Conservation (phyloP, 2,888 invertebrate genomes). For the Liposcelis brunnea region DNA sequence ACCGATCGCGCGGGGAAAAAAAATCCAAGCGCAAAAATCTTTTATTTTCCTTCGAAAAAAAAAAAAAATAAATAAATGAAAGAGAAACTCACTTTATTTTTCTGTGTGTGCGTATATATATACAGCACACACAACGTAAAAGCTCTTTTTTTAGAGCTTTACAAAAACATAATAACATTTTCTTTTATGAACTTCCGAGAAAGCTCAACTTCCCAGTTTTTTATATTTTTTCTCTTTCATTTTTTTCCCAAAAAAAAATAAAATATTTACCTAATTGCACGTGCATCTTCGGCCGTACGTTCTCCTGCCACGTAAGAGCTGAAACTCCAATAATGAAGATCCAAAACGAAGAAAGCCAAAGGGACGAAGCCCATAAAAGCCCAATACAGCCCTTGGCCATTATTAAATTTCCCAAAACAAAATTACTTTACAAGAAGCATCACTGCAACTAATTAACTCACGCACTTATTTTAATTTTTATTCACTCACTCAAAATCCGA, state of each 20-base stretch:
- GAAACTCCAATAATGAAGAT: constrained; percentile 20
- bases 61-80: too few species aligned
- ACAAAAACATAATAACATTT: too few species aligned
- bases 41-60: too few species aligned
- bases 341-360: constrained; percentile 10
- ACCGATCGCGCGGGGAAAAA: too few species aligned
- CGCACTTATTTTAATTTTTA: too few species aligned
- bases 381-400: neutral
- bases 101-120: too few species aligned
- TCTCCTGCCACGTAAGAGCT: constrained; percentile 71
- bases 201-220: neutral
- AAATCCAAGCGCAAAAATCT: too few species aligned
- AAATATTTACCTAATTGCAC: constrained; percentile 69
- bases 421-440: neutral
- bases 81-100: too few species aligned
- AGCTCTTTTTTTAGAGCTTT: too few species aligned
- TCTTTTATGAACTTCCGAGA: too few species aligned
- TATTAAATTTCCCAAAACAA: neutral
- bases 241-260: neutral
- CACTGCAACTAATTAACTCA: neutral
- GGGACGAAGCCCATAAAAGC: neutral
- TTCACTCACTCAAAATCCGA: too few species aligned
- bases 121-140: too few species aligned
- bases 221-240: neutral
- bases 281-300: constrained; percentile 81